Percentiles rank a stretch among this genome's conserved stretches.
phyloP scores from a whole-genome alignment of 2,888 invertebrate genomes.

The Glyphotaelius pellucidus region DNA sequence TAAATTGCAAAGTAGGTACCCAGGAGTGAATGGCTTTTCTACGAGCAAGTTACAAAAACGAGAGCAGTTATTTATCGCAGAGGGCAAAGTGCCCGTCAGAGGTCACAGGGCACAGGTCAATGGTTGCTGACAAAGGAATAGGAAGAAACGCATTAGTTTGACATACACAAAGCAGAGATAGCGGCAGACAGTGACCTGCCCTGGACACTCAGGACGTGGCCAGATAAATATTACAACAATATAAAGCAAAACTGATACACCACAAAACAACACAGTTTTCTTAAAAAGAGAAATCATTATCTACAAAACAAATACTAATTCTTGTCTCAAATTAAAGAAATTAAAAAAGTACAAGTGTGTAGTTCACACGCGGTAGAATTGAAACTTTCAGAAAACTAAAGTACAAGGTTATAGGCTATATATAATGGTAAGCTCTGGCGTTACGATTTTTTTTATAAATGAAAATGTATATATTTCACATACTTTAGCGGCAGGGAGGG shows the following conservation, averaged over 20 bases:
- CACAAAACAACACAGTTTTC: not conserved
- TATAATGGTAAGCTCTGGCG: too few species aligned
- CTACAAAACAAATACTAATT: too few species aligned
- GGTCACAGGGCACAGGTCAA: slow-evolving; percentile 31
- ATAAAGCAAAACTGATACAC: not conserved
- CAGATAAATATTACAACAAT: not conserved
- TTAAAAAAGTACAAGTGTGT: too few species aligned
- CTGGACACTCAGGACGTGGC: not conserved
- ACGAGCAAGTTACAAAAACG: slow-evolving; percentile 14
- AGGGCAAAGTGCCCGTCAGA: slow-evolving; percentile 20
- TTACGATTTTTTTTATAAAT: too few species aligned
- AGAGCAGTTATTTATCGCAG: slow-evolving; percentile 24
- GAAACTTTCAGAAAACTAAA: too few species aligned
- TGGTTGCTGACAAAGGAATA: slow-evolving; percentile 30
- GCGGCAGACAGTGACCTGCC: not conserved
- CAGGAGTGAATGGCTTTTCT: not conserved
- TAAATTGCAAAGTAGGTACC: not conserved
- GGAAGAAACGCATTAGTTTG: slow-evolving; percentile 37
- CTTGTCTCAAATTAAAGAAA: not conserved
- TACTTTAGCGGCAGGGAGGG: too few species aligned
- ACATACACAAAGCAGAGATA: slow-evolving; percentile 21
- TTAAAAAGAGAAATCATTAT: not conserved
- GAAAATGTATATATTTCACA: too few species aligned
- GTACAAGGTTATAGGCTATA: too few species aligned
- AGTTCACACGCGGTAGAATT: too few species aligned